Base-by-base conservation (phyloP, 2,888 invertebrate genomes). In the Pyrocoelia pectoralis region DNA sequence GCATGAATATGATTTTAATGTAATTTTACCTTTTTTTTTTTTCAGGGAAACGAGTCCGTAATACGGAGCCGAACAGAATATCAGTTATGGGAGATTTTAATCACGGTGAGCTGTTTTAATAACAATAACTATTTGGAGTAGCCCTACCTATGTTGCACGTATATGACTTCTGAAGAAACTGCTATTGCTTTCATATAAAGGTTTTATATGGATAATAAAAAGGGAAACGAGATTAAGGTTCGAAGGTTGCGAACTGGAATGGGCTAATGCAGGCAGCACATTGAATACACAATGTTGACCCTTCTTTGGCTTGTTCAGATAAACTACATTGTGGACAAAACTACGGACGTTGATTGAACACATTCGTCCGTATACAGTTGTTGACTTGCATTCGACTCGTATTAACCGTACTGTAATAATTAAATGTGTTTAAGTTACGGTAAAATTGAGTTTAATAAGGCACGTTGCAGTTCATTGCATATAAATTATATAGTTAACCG, bases 41-140 rank as follows among this genome's bases (percentile, higher is more conserved):
- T 81, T 15, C 79, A 82, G 82, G 80, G 49, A 76, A 81, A 67
- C 78, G 79, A 72, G 77, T 76, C 55, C 75, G 81, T 65, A 81
- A 81, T 73, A 76, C 78, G 63, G 82, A 81, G 69, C 76, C 80
- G 60, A 81, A 81, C 73, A 80, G 80, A 65, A 79, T 82, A 74
- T 78, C 81, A 68, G 77, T 79, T 61, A 73, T 80, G 58, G 80
- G 78, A 68, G 81, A 81, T 75, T 80, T 80, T 79, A 82, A 80
- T 79, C 80, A 79, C 72, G 81, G 82, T 82, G 76, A 78, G 81
- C 76, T 72, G 71, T 76, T 73, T 73, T 72, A 72, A 73, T 74
- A 76, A 74, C 75, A 66, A 69, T 74, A 73, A 75, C 72, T 68
- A 65, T 69, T 64, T 62, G 38, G 55, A 65, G 57, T 56, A 60